Conservation (phyloP, 2,888 invertebrate genomes). For the Sturmia bella region DNA sequence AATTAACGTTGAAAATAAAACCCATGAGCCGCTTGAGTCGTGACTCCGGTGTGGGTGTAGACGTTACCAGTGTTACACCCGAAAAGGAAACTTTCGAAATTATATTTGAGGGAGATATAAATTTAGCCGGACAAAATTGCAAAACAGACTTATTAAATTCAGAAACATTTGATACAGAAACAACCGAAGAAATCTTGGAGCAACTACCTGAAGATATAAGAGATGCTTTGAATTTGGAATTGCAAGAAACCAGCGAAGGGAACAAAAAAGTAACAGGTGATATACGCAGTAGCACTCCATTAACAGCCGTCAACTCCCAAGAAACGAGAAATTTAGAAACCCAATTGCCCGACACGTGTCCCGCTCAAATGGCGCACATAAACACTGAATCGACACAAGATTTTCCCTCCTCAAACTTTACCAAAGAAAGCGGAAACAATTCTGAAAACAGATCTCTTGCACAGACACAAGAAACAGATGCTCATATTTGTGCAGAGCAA, state of each 20-base stretch:
- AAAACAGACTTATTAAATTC: constrained; percentile 23
- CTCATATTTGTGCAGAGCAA: background rate
- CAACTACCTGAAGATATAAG: constrained; percentile 36
- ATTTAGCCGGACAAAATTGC: background rate
- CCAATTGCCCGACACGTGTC: background rate
- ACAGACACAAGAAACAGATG: background rate
- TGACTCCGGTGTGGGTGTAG: constrained; percentile 75
- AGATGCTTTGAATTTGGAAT: constrained; percentile 43
- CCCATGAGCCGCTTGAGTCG: constrained; percentile 71
- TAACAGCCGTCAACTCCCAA: background rate
- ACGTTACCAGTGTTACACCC: constrained; percentile 45
- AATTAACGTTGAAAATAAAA: constrained; percentile 17
- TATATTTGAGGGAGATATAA: constrained; percentile 39
- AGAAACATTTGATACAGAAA: background rate
- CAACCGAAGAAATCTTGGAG: constrained; percentile 34
- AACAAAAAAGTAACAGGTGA: background rate
- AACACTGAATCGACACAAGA: background rate
- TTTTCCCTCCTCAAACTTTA: background rate
- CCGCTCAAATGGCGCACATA: background rate
- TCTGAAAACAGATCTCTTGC: background rate
- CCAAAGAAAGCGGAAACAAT: constrained; percentile 13
- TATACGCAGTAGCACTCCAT: background rate
- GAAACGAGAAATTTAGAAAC: background rate
- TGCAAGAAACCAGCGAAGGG: constrained; percentile 11
- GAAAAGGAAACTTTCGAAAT: constrained; percentile 49